phyloP scores from a whole-genome alignment of 2,113 vertebrate species.

The Stegastes partitus region DNA sequence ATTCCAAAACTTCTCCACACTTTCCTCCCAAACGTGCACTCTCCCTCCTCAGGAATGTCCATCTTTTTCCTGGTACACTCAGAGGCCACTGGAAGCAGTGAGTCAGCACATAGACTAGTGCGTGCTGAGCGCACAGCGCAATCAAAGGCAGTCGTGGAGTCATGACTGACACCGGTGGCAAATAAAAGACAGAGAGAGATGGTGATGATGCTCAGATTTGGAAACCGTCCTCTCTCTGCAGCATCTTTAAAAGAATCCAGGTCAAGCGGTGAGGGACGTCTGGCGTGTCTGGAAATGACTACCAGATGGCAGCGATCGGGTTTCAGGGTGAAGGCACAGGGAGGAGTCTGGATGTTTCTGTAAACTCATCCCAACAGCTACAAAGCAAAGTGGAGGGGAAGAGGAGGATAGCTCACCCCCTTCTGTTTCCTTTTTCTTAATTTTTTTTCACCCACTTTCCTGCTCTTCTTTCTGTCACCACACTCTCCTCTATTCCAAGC shows the following conservation, averaged over 20 bases:
- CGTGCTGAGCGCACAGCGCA: conserved; percentile 6
- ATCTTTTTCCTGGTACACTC: conserved; percentile 63
- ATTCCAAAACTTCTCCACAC: conserved; percentile 58
- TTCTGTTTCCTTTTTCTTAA: conserved; percentile 21
- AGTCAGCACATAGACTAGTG: conserved; percentile 74
- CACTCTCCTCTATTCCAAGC: not conserved
- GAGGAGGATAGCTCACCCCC: conserved; percentile 26
- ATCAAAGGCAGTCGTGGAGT: conserved; percentile 4
- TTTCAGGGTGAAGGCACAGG: conserved; percentile 68
- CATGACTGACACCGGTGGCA: conserved; percentile 1
- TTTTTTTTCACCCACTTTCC: not conserved
- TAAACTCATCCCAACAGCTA: conserved; percentile 72
- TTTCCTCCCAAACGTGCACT: conserved; percentile 53
- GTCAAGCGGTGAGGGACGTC: conserved; percentile 73
- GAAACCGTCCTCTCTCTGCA: conserved; percentile 43
- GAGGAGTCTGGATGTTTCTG: conserved; percentile 67
- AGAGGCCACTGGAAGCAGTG: conserved; percentile 71
- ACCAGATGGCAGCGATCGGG: conserved; percentile 80
- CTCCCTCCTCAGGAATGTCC: conserved; percentile 73
- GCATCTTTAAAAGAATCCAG: conserved; percentile 78
- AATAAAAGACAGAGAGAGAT: conserved; percentile 32
- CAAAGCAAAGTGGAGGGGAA: conserved; percentile 68
- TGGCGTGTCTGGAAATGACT: conserved; percentile 74
- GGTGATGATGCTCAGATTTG: conserved; percentile 62
- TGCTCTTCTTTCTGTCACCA: not conserved